Conservation (phyloP, 2,888 invertebrate genomes). For the Allacma fusca region DNA sequence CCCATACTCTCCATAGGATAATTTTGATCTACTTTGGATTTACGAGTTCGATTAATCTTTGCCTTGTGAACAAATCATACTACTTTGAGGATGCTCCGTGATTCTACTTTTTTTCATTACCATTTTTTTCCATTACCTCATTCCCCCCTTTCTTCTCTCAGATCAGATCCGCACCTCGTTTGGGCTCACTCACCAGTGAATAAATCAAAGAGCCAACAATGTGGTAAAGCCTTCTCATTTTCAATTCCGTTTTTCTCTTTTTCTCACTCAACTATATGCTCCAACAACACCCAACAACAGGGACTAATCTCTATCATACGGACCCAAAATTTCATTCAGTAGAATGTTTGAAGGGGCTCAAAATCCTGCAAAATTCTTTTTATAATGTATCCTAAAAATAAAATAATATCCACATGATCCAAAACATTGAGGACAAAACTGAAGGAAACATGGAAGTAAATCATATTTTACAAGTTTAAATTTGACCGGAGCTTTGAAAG, state of each 20-base stretch:
- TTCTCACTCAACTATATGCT: too few relatives aligned
- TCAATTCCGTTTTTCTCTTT: background rate
- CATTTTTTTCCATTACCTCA: slow-evolving; percentile 6
- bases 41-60: slow-evolving; percentile 29
- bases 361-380: too few relatives aligned
- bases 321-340: too few relatives aligned
- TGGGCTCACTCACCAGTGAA: slow-evolving; percentile 26
- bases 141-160: slow-evolving; percentile 22
- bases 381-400: too few relatives aligned
- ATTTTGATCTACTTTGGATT: slow-evolving; percentile 30
- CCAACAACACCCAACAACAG: too few relatives aligned
- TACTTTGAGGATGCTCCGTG: background rate
- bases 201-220: slow-evolving; percentile 34
- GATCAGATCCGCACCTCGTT: slow-evolving; percentile 48
- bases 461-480: too few relatives aligned
- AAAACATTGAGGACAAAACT: too few relatives aligned
- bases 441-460: too few relatives aligned
- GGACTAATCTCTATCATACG: too few relatives aligned
- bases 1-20: background rate
- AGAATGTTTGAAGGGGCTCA: too few relatives aligned
- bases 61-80: background rate
- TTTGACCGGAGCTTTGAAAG: too few relatives aligned
- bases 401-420: background rate
- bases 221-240: slow-evolving; percentile 20
- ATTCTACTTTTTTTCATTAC: background rate